A percentile compares a stretch with the other conserved stretches of the same genome.
phyloP scores from a whole-genome alignment of 2,888 invertebrate species.

The Acronicta psi region DNA sequence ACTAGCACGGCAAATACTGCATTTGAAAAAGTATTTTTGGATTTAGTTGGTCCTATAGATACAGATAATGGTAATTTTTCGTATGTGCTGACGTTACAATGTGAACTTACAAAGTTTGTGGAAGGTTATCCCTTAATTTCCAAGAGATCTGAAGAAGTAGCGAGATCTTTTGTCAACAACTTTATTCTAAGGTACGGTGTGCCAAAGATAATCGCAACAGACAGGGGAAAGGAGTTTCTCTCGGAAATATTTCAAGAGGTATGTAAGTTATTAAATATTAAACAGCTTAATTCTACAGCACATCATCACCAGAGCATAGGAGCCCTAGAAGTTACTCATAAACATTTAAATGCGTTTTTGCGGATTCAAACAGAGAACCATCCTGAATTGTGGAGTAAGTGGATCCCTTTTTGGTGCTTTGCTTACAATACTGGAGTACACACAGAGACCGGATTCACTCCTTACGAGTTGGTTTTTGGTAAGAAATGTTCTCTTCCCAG shows the following conservation, averaged over 20 bases:
- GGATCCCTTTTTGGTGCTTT: constrained; percentile 49
- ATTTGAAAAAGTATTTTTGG: constrained; percentile 5
- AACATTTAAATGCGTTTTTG: constrained; percentile 21
- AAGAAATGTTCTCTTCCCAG: constrained; percentile 37
- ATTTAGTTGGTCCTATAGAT: constrained; percentile 1
- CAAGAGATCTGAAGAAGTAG: constrained; percentile 18
- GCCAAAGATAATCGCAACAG: constrained; percentile 17
- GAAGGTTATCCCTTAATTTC: constrained; percentile 12
- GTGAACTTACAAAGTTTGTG: constrained; percentile 11
- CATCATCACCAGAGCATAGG: constrained; percentile 34
- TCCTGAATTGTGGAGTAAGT: constrained; percentile 38
- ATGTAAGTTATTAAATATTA: constrained; percentile 34
- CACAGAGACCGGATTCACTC: constrained; percentile 28
- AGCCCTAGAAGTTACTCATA: constrained; percentile 31
- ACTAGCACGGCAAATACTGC: constrained; percentile 3
- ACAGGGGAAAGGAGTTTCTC: constrained; percentile 33
- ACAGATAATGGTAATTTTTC: neutral
- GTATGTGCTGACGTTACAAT: neutral
- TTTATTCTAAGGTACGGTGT: constrained; percentile 31
- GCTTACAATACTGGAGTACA: constrained; percentile 40
- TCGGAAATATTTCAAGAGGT: constrained; percentile 21
- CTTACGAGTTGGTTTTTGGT: constrained; percentile 43
- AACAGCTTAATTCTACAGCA: constrained; percentile 28
- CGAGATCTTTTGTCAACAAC: constrained; percentile 25
- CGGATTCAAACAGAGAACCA: constrained; percentile 27